These are phyloP conservation scores for Chrysolina americana DNA, from an alignment of 2,888 invertebrate species.

Conservation along the genomic window DNA sequence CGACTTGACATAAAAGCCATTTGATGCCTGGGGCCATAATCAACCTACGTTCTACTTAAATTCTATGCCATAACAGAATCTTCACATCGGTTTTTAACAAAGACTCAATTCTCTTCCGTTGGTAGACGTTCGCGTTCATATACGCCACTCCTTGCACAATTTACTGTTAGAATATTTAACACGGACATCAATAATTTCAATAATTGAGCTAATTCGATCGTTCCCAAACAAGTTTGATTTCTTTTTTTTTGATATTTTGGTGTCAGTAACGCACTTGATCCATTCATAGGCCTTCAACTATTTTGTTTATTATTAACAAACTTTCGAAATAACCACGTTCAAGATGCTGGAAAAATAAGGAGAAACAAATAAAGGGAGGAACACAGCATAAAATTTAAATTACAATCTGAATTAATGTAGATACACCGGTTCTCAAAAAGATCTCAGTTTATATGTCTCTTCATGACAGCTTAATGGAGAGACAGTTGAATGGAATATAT, in stretches of 20 bases:
- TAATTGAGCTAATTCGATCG: constrained; percentile 14
- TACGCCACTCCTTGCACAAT: constrained; percentile 7
- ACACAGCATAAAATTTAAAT: too few relatives aligned
- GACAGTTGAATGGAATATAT: too few relatives aligned
- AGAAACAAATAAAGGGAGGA: too few relatives aligned
- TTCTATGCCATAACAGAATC: constrained; percentile 23
- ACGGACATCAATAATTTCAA: constrained; percentile 12
- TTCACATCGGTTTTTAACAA: constrained; percentile 15
- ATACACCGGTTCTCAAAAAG: too few relatives aligned
- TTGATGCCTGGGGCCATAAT: constrained; percentile 20
- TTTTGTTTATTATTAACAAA: neutral
- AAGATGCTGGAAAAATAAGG: too few relatives aligned
- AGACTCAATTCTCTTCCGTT: constrained; percentile 26
- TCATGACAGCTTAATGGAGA: too few relatives aligned
- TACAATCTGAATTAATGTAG: too few relatives aligned
- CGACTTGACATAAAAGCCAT: constrained; percentile 11
- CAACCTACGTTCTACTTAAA: constrained; percentile 33
- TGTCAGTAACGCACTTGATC: neutral
- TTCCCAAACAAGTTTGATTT: constrained; percentile 5
- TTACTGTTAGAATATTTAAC: constrained; percentile 18
- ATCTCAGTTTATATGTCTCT: too few relatives aligned
- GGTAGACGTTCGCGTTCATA: constrained; percentile 5
- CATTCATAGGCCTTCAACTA: too few relatives aligned
- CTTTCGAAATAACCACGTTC: neutral
- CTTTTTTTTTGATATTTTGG: neutral